Evolutionary conservation across 2,113 vertebrate species (phyloP).

Genomic region (Spheniscus mendiculus): DNA sequence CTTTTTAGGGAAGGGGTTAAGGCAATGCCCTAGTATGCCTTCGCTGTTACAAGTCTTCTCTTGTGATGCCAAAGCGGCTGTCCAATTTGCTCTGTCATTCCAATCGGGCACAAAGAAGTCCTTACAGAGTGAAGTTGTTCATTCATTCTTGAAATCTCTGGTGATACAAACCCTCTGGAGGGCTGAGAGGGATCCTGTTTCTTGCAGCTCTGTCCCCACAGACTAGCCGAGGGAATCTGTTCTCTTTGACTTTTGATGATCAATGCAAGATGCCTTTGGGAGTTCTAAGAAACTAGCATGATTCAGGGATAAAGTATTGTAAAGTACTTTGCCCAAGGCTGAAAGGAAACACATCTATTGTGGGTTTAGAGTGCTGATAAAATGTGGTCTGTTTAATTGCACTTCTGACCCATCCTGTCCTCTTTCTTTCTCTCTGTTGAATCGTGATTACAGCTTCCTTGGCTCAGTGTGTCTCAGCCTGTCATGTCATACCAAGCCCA

Average conservation of each 20-base stretch:
- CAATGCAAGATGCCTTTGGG: not conserved
- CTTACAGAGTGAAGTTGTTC: not conserved
- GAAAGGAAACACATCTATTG: not conserved
- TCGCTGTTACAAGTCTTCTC: not conserved
- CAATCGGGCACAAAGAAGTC: not conserved
- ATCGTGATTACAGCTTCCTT: not conserved
- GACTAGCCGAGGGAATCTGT: not conserved
- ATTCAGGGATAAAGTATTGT: not conserved
- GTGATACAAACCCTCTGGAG: not conserved
- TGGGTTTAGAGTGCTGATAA: not conserved
- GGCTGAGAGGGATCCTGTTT: not conserved
- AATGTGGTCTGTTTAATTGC: not conserved
- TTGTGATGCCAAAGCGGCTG: not conserved
- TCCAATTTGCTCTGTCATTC: not conserved
- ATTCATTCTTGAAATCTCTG: not conserved
- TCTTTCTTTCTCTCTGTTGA: not conserved
- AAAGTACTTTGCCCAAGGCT: not conserved
- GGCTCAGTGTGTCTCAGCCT: not conserved
- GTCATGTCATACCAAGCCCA: not conserved
- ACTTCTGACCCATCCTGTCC: not conserved
- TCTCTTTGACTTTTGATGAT: not conserved
- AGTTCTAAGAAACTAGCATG: not conserved
- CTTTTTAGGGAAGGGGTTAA: not conserved
- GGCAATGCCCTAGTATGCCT: not conserved
- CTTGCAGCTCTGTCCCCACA: not conserved